Evolutionary conservation across 1,140 invertebrate species (phyloP).

Genomic region (Aphaenogaster rudis): DNA sequence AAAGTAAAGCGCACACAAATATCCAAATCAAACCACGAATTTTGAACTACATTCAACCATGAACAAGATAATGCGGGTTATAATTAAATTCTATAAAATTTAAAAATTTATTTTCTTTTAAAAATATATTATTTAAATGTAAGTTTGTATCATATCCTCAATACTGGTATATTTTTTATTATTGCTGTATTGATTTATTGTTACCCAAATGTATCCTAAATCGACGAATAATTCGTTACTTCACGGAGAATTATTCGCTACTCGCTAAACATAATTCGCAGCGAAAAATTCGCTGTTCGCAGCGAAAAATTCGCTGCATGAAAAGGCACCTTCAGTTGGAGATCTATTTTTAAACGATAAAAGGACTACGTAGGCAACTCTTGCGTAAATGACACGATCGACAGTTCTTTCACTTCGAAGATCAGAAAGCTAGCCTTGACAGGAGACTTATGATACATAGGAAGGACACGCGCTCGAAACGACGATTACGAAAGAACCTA

Average conservation of each 20-base stretch:
- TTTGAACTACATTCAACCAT: not conserved
- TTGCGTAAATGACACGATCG: conserved; percentile 45
- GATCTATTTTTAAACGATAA: conserved; percentile 43
- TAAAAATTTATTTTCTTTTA: not conserved
- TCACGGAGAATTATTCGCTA: no score
- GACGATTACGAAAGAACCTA: conserved; percentile 24
- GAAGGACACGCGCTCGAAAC: not conserved
- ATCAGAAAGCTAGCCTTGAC: conserved; percentile 25
- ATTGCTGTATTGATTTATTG: not conserved
- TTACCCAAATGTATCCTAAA: not conserved
- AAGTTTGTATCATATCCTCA: not conserved
- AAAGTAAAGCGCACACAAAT: not conserved
- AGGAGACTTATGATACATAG: not conserved
- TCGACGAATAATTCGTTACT: no score
- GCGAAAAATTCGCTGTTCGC: no score
- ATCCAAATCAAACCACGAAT: not conserved
- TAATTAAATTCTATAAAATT: not conserved
- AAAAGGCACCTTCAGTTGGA: not conserved
- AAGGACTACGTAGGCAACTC: conserved; percentile 11
- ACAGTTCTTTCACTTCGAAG: conserved; percentile 47
- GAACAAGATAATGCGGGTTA: not conserved
- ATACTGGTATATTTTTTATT: not conserved
- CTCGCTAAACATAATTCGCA: no score
- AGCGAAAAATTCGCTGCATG: no score
- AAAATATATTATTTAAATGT: not conserved